Evolutionary conservation across 2,797 vertebrate species (phyloP).

Genomic region (Etheostoma nigrum): DNA sequence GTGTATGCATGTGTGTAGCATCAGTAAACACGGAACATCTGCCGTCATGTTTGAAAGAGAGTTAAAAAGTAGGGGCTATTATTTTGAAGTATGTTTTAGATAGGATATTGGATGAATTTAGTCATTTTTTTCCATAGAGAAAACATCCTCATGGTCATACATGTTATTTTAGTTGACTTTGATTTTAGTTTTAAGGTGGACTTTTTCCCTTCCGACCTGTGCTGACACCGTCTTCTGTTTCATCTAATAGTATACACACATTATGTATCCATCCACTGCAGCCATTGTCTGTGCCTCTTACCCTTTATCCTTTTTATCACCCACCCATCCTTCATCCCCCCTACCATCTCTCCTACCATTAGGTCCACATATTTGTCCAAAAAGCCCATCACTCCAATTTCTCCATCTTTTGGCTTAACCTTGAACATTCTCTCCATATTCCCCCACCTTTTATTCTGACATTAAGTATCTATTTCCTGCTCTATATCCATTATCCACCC

Average conservation of each 20-base stretch:
- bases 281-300: constrained; percentile 43
- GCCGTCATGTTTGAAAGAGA: neutral
- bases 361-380: constrained; percentile 35
- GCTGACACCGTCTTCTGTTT: neutral
- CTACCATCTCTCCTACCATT: constrained; percentile 6
- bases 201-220: neutral
- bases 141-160: neutral
- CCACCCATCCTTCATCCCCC: constrained; percentile 30
- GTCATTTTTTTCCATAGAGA: no score
- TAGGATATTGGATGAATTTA: neutral
- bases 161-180: neutral
- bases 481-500: constrained; percentile 51
- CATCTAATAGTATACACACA: constrained; percentile 19
- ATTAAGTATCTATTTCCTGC: constrained; percentile 44
- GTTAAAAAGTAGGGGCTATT: neutral
- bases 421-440: constrained; percentile 21
- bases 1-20: neutral
- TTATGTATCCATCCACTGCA: constrained; percentile 10
- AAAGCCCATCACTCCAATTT: constrained; percentile 43
- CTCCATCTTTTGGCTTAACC: constrained; percentile 50
- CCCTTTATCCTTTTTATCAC: constrained; percentile 45
- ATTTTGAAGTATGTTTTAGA: neutral
- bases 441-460: constrained; percentile 25
- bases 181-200: constrained; percentile 1
- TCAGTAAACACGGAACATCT: constrained; percentile 8